Evolutionary conservation across 2,888 invertebrate genomes (phyloP), one percentile per base, ranked within the genome.

Genomic region (Agrotis exclamationis): DNA sequence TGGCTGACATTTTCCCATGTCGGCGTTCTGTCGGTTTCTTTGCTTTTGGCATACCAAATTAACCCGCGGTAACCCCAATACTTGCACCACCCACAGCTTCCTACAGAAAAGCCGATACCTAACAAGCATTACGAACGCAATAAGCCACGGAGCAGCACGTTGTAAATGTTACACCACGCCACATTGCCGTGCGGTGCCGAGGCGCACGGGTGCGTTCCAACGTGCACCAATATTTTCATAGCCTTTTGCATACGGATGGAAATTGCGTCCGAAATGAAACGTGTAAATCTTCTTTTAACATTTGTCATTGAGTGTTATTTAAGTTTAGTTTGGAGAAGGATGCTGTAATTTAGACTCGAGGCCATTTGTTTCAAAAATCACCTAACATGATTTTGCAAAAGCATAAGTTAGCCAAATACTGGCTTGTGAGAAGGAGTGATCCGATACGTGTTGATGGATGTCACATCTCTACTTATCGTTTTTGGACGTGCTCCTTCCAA

Each of bases 41-140:
- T 28, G 5, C 28, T 54, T 54, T 28, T n/a, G 16, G n/a, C 9
- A 14, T 13, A 13, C 5, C n/a, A 33, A 44, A 16, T 48, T n/a
- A n/a, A n/a, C n/a, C n/a, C 62, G 22, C 48, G 7, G 4, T 18
- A 28, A 7, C 5, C 75, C 80, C 60, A 24, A 33, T 66, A 68
- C 76, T 86, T 85, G 66, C 5, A 78, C 86, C 87, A 83, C 48
- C 69, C 74, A 45, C 76, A 73, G 80, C 85, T 85, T 86, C 77
- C 79, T 83, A 81, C 84, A 81, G 60, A 67, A 86, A 81, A 88
- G 85, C 85, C 88, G 89, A 91, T 92, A 91, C 85, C 90, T 91
- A 93, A 91, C 91, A 90, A 89, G 90, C 91, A 92, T 92, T 93
- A 92, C 90, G 88, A 91, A 91, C 88, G 91, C 93, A 93, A 93